phyloP scores from a whole-genome alignment of 1,140 invertebrate species.

The Scaptodrosophila lebanonensis region DNA sequence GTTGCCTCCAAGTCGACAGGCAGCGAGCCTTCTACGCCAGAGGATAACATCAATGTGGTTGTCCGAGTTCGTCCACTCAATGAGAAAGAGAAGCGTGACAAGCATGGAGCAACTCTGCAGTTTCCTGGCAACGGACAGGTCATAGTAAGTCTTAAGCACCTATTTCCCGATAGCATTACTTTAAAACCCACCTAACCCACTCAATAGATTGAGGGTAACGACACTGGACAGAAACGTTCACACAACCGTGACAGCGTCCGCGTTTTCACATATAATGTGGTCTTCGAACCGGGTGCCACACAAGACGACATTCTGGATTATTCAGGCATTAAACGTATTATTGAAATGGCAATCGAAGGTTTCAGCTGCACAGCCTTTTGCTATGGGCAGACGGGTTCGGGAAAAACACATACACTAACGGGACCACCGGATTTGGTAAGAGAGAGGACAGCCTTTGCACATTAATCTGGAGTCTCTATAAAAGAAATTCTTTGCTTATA shows the following conservation, averaged over 20 bases:
- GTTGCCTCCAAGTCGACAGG: slow-evolving; percentile 71
- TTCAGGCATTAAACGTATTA: slow-evolving; percentile 89
- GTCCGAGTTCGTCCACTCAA: slow-evolving; percentile 86
- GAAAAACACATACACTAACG: slow-evolving; percentile 96
- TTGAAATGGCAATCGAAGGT: slow-evolving; percentile 94
- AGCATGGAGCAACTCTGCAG: slow-evolving; percentile 82
- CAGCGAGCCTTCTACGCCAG: slow-evolving; percentile 78
- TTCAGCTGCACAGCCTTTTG: slow-evolving; percentile 96
- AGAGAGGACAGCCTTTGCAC: background rate
- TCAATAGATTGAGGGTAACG: slow-evolving; percentile 77
- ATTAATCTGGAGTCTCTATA: slow-evolving; percentile 4
- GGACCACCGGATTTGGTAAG: slow-evolving; percentile 91
- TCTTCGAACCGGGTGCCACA: slow-evolving; percentile 91
- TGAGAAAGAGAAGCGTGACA: slow-evolving; percentile 82
- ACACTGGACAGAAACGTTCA: slow-evolving; percentile 67
- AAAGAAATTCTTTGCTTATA: background rate
- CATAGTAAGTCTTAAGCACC: slow-evolving; percentile 78
- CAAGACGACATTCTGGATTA: slow-evolving; percentile 90
- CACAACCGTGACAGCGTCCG: slow-evolving; percentile 82
- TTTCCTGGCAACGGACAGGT: slow-evolving; percentile 89
- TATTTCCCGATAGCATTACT: background rate
- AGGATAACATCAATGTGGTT: slow-evolving; percentile 89
- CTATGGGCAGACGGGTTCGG: slow-evolving; percentile 98
- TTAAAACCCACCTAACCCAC: background rate
- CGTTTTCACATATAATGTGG: slow-evolving; percentile 90